Conservation (phyloP, 2,113 vertebrate species). For the Oncorhynchus kisutch region DNA sequence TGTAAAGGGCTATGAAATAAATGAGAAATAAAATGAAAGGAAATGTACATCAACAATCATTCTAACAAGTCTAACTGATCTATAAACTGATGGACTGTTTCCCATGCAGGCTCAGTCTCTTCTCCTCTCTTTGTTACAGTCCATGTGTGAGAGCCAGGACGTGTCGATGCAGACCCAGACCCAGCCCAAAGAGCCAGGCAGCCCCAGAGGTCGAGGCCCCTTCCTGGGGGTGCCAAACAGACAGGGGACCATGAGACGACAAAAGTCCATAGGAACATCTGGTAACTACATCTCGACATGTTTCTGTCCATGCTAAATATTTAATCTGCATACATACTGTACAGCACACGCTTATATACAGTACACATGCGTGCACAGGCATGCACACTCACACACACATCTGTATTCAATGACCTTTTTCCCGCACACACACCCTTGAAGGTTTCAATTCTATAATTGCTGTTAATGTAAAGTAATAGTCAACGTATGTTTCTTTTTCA, state of each 20-base stretch:
- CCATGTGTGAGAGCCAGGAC: slow-evolving; percentile 86
- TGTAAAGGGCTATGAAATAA: no score
- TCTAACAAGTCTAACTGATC: not conserved
- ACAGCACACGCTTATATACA: not conserved
- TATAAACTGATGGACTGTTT: not conserved
- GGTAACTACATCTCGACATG: not conserved
- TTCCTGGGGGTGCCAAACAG: slow-evolving; percentile 82
- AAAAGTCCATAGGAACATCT: slow-evolving; percentile 84
- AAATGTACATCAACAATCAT: not conserved
- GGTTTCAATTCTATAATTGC: not conserved
- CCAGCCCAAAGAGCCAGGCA: slow-evolving; percentile 27
- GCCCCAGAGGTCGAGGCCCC: slow-evolving; percentile 75
- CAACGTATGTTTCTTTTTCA: slow-evolving; percentile 38
- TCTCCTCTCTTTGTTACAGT: slow-evolving; percentile 69
- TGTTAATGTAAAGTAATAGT: not conserved
- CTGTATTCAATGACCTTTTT: no score
- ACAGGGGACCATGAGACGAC: slow-evolving; percentile 85
- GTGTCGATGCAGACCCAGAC: slow-evolving; percentile 83
- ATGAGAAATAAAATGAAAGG: no score
- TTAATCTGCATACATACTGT: not conserved
- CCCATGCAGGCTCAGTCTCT: not conserved
- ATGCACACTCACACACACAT: not conserved
- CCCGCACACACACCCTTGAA: no score
- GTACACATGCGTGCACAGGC: not conserved
- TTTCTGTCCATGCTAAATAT: not conserved